Percentiles rank a stretch among this genome's conserved stretches.
phyloP scores from a whole-genome alignment of 2,113 vertebrate species.

The Elephas maximus region DNA sequence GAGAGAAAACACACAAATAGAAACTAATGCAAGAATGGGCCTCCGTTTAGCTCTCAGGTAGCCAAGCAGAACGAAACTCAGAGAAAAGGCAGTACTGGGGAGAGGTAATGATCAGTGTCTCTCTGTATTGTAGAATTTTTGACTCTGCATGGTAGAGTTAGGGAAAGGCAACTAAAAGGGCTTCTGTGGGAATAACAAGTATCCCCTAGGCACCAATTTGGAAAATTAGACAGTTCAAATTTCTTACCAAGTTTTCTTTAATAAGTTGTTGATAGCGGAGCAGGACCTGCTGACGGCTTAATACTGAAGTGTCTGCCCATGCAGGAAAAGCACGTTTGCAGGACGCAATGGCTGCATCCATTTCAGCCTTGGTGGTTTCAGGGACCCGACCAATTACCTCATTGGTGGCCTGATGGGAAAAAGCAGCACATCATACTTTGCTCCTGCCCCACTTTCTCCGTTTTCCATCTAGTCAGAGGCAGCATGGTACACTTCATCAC shows the following conservation, averaged over 20 bases:
- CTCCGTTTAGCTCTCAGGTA: conserved; percentile 22
- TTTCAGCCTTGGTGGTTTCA: conserved; percentile 96
- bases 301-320: conserved; percentile 96
- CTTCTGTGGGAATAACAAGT: conserved; percentile 44
- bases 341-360: conserved; percentile 94
- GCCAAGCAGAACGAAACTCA: background rate
- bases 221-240: background rate
- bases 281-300: conserved; percentile 96
- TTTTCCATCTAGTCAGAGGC: background rate
- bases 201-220: conserved; percentile 8
- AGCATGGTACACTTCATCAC: background rate
- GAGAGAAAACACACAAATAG: conserved; percentile 82
- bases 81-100: background rate
- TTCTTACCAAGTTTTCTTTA: conserved; percentile 98
- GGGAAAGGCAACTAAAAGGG: background rate
- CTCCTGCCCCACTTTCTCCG: background rate
- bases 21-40: conserved; percentile 44
- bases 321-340: conserved; percentile 93
- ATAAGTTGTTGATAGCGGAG: conserved; percentile 98
- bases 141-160: background rate
- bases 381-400: conserved; percentile 95
- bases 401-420: conserved; percentile 93
- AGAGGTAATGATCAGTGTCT: background rate
- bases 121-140: background rate
- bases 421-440: conserved; percentile 53